Evolutionary conservation across 1,140 invertebrate species (phyloP), one percentile per base, ranked within the genome.

Genomic region (Triops longicaudatus): DNA sequence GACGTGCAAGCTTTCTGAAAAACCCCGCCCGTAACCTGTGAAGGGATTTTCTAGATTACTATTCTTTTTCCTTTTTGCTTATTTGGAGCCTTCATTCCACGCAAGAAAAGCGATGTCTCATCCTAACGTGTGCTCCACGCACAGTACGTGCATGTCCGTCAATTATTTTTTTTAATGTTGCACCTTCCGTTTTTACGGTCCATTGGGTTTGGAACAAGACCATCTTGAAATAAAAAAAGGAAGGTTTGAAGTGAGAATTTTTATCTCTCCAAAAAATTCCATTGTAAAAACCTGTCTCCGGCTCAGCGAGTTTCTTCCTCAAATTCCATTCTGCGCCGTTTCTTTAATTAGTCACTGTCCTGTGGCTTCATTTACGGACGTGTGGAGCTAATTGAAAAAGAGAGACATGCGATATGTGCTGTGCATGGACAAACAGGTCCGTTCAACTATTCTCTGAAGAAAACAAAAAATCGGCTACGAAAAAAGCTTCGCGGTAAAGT

Each of bases 311-410:
- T n/a, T 63, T 63, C 22, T 63, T 9, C 9, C n/a, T 63, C 50
- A 63, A 63, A 63, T 63, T 63, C 50, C 50, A 63, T 63, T 63
- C 50, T 22, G 22, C 17, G 7, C 50, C 50, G 50, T 63, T 63
- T 63, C 50, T 63, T 63, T 63, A 63, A 63, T 63, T 63, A 63
- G 50, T 63, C 50, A 63, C 50, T 63, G 50, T 63, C 50, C 17
- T 63, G 50, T 22, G 50, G 50, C 50, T 63, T 63, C 50, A 63
- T 63, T 63, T 63, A n/a, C 50, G 50, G 50, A 63, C 14, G 50
- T 63, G 50, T 63, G 50, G 50, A 63, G 50, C 50, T 63, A 63
- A 63, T 63, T 63, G 50, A 63, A 63, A 63, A n/a, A 63, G 0
- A 9, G 50, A 9, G 50, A 63, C 50, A 63, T 63, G 50, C 22